Evolutionary conservation across 37 sponge, comb jelly and placozoan species (phyloP).

Genomic region (Beroe forskalii): DNA sequence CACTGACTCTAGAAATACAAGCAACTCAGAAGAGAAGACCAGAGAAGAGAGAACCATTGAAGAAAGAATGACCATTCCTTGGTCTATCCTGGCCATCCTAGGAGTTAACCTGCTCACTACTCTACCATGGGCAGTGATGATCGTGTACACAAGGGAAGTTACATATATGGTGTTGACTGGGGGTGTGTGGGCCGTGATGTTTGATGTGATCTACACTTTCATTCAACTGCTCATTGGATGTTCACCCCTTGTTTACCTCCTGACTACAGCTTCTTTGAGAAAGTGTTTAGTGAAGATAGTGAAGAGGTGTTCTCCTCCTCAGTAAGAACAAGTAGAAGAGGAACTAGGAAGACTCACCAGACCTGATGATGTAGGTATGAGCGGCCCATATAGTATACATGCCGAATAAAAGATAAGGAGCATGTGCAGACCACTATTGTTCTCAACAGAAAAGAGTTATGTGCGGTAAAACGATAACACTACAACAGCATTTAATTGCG

Average conservation of each 20-base stretch:
- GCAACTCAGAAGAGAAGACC: too few relatives aligned
- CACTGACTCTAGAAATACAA: too few relatives aligned
- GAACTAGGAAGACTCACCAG: too few relatives aligned
- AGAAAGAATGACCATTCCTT: background rate
- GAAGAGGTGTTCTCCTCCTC: too few relatives aligned
- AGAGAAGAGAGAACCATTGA: background rate
- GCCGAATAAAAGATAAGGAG: too few relatives aligned
- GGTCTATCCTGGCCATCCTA: slow-evolving; percentile 3
- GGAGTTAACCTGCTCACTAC: background rate
- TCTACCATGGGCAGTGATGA: background rate
- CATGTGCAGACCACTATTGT: too few relatives aligned
- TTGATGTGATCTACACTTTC: background rate
- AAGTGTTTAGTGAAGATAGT: background rate
- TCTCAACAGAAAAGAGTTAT: too few relatives aligned
- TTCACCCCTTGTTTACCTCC: background rate
- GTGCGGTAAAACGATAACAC: too few relatives aligned
- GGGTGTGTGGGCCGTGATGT: background rate
- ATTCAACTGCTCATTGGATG: background rate
- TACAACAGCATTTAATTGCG: too few relatives aligned
- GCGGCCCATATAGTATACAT: too few relatives aligned
- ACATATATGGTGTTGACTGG: background rate
- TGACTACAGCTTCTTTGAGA: background rate
- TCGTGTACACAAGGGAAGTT: background rate
- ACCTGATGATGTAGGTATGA: too few relatives aligned
- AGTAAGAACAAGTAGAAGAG: too few relatives aligned